Base-by-base conservation (phyloP, 2,113 vertebrate species). In the Ia io region DNA sequence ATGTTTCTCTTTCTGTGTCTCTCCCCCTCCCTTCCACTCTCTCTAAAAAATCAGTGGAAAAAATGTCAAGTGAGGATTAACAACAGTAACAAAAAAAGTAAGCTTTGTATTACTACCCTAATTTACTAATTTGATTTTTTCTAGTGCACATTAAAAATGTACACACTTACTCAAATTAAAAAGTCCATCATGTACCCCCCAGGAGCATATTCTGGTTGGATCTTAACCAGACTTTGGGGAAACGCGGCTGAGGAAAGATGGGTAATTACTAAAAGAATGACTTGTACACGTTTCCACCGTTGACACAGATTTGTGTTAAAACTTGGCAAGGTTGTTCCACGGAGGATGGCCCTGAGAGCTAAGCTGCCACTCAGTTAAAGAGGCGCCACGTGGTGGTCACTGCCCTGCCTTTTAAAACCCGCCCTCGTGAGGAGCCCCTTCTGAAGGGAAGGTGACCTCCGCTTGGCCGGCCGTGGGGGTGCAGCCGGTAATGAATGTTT, bases 401-500 rank as follows among this genome's bases (percentile, higher is more conserved):
- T 79, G 71, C 49, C 94, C 53, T 95, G 20, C 30, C 94, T 96
- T 97, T 94, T 71, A 51, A 84, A 82, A 61, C 90, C 90, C 95
- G 74, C 76, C 35, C 91, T 67, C 90, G 90, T 70, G 83, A 96
- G 91, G 87, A 98, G 95, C 92, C 93, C 85, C 87, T 91, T 95
- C 87, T 96, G 97, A 98, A 84, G 56, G 94, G 93, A 96, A 96
- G 93, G 96, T 97, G 96, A 97, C 95, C 9, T 88, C 22, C 95
- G 84, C 96, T 95, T 98, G 98, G 98, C 94, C 97, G 74, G 70
- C 93, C 95, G 28, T 92, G 89, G 61, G 94, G 93, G 88, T 97
- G 95, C 96, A 91, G 42, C 93, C 96, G 94, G 85, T 97, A 97
- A 98, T 98, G 98, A 98, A 97, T 98, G 98, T 98, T 98, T 98